Base-by-base conservation (phyloP, 2,113 vertebrate genomes). In the Passer montanus region DNA sequence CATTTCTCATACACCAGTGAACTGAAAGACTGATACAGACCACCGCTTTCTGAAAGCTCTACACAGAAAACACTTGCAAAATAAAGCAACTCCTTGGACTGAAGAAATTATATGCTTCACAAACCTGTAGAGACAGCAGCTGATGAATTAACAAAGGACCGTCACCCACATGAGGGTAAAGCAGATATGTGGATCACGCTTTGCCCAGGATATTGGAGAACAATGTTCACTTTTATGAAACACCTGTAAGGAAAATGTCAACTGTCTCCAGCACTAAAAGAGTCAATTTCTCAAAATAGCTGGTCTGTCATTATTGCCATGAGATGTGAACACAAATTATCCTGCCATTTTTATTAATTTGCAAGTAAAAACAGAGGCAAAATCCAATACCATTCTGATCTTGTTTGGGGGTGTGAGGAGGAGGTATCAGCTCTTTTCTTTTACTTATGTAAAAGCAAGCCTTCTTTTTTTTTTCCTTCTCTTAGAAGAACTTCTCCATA, bases 311-410 rank as follows among this genome's bases (percentile, higher is more conserved):
- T 89, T 91, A 83, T 35, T 78, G 49, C 70, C 66, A 44, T 50
- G 35, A 87, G 28, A 85, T 55, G 55, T 87, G 37, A 94, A 82
- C 81, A 62, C 28, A 87, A 67, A 95, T 87, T 87, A 93, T 15
- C 66, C 46, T 66, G 86, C 37, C 85, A 60, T 90, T 92, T 81
- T 84, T 90, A 89, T 78, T 94, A 89, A 90, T 84, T 93, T 89
- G 94, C 92, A 96, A 92, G 93, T 95, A 93, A 92, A 94, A 96
- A 59, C 44, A 55, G 84, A 93, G 70, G 83, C 30, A 97, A 86
- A 95, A 90, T 78, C 64, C 39, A 86, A 74, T 74, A 80, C 56
- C 89, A 86, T 88, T 92, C 63, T 97, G 68, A 81, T 96, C 94
- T 90, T 90, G 68, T 90, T 90, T 94, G 94, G 86, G 87, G 84